phyloP scores from a whole-genome alignment of 2,888 invertebrate species.

The Orthosia cruda region DNA sequence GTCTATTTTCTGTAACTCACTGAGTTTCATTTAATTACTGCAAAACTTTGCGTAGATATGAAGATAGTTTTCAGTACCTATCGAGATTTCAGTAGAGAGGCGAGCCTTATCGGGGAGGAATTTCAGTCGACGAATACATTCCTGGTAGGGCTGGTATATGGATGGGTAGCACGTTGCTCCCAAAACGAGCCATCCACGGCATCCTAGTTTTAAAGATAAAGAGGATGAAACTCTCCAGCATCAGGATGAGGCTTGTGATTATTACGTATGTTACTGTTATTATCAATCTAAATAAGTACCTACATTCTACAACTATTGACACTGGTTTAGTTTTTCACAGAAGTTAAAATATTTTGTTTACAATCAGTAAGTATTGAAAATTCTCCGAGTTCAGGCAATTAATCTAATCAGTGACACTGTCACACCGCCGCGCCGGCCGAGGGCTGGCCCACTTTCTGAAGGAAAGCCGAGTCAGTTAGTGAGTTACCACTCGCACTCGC shows the following conservation, averaged over 20 bases:
- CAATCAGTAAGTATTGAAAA: conserved; percentile 7
- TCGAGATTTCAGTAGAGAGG: not conserved
- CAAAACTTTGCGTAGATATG: not conserved
- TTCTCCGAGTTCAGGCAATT: conserved; percentile 24
- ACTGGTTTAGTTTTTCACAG: conserved; percentile 16
- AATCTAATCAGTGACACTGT: conserved; percentile 72
- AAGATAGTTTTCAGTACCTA: not conserved
- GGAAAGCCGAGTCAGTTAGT: conserved; percentile 67
- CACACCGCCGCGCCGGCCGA: conserved; percentile 16
- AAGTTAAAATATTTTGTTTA: conserved; percentile 17
- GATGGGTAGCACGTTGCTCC: no score
- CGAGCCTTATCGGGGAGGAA: no score
- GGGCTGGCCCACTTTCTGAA: conserved; percentile 72
- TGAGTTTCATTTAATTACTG: not conserved
- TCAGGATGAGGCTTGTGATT: no score
- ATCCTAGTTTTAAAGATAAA: not conserved
- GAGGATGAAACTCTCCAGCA: not conserved
- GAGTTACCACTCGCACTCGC: conserved; percentile 79
- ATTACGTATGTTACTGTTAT: not conserved
- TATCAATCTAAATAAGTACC: not conserved
- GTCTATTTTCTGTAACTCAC: not conserved
- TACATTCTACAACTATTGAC: not conserved
- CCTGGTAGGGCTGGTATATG: no score
- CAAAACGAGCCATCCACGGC: not conserved
- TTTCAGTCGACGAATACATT: no score